These are phyloP conservation scores for Sepioteuthis lessoniana DNA, from an alignment of 2,888 invertebrate species.

Conservation along the genomic window DNA sequence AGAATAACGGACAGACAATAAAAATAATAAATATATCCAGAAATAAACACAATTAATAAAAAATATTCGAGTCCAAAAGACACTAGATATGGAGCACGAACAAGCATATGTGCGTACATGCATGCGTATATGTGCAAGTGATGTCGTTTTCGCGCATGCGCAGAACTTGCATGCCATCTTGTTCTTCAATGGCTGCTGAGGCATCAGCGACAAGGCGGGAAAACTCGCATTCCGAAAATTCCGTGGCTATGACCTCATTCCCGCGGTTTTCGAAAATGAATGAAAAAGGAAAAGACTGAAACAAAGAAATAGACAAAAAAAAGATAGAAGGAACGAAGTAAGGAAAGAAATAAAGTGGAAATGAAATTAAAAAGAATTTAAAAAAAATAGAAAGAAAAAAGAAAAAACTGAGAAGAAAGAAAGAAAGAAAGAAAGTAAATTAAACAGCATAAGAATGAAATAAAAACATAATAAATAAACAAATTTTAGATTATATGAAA, in stretches of 20 bases:
- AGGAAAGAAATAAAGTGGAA: background rate
- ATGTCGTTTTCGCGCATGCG: background rate
- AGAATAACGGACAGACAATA: no score
- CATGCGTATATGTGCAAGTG: background rate
- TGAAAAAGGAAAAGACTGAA: background rate
- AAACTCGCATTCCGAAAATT: background rate
- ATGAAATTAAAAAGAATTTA: background rate
- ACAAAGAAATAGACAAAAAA: background rate
- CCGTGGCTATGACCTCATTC: slow-evolving; percentile 33
- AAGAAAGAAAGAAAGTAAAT: no score
- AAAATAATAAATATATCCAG: no score
- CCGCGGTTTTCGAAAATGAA: slow-evolving; percentile 33
- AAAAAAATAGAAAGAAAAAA: background rate
- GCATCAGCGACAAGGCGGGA: slow-evolving; percentile 8
- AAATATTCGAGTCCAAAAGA: background rate
- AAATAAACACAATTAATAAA: no score
- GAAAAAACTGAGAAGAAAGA: background rate
- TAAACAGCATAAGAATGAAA: no score
- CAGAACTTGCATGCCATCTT: background rate
- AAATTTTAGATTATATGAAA: no score
- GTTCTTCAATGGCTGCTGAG: background rate
- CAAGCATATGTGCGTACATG: background rate
- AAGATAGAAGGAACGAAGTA: background rate
- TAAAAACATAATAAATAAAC: no score
- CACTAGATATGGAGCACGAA: slow-evolving; percentile 25